phyloP scores from a whole-genome alignment of 2,888 invertebrate species.

The Deroplatys truncata region DNA sequence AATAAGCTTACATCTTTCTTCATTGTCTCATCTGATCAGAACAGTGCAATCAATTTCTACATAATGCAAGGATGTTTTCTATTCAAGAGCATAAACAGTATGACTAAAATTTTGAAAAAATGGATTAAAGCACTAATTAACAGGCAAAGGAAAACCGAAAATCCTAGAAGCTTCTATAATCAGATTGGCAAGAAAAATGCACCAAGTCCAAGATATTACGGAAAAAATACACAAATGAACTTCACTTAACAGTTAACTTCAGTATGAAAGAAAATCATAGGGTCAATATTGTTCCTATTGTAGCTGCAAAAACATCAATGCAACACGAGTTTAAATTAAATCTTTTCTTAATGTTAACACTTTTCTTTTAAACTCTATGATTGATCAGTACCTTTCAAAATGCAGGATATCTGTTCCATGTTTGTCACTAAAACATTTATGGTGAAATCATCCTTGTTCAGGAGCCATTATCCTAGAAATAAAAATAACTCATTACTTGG shows the following conservation, averaged over 20 bases:
- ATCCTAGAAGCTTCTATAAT: neutral
- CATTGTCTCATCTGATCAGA: neutral
- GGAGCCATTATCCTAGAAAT: neutral
- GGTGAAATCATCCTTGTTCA: neutral
- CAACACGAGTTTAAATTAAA: neutral
- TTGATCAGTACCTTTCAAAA: conserved; percentile 12
- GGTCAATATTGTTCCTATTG: neutral
- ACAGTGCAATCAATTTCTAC: neutral
- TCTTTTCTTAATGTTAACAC: neutral
- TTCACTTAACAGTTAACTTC: neutral
- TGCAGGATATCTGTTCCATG: neutral
- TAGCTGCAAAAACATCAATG: neutral
- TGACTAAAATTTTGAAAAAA: neutral
- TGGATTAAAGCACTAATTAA: neutral
- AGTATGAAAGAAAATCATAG: neutral
- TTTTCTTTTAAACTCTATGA: neutral
- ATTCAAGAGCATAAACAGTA: neutral
- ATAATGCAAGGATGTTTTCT: neutral
- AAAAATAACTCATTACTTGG: neutral
- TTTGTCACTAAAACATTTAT: neutral
- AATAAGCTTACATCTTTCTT: neutral
- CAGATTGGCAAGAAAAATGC: neutral
- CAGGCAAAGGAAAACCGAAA: neutral
- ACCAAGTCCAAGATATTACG: neutral
- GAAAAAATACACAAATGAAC: neutral